A percentile compares a stretch with the other conserved stretches of the same genome.
Evolutionary conservation across 2,113 vertebrate genomes (phyloP).

Genomic region (Apaloderma vittatum): DNA sequence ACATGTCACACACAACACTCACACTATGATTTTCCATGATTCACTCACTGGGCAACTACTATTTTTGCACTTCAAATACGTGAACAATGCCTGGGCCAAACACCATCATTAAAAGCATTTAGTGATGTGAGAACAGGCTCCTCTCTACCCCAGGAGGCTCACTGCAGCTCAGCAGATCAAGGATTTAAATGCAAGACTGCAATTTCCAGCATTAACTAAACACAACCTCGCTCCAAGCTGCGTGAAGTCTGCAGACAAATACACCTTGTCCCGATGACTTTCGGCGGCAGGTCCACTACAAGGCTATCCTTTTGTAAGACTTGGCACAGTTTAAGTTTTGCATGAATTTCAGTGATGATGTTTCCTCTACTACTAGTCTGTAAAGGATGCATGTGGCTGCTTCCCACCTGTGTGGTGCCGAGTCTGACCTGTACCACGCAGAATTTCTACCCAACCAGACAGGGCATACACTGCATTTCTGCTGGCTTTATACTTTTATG

Average conservation of each 20-base stretch:
- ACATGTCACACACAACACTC: background rate
- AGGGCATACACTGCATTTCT: background rate
- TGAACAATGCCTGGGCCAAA: background rate
- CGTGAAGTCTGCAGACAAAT: background rate
- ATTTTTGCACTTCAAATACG: background rate
- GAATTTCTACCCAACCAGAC: background rate
- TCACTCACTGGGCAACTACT: background rate
- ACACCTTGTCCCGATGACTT: rapidly evolving
- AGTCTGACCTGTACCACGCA: background rate
- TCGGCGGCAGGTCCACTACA: rapidly evolving
- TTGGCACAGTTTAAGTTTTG: background rate
- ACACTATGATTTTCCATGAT: background rate
- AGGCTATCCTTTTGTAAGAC: rapidly evolving
- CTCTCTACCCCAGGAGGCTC: background rate
- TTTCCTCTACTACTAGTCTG: background rate
- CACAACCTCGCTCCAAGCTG: rapidly evolving
- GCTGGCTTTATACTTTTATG: background rate
- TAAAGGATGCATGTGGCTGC: rapidly evolving
- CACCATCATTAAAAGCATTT: background rate
- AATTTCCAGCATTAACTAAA: background rate
- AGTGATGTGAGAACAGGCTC: background rate
- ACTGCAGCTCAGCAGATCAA: background rate
- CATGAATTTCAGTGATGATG: background rate
- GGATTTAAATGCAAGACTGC: background rate
- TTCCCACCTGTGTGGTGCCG: background rate